phyloP scores from a whole-genome alignment of 2,888 invertebrate species.

The Amphipoea oculea region DNA sequence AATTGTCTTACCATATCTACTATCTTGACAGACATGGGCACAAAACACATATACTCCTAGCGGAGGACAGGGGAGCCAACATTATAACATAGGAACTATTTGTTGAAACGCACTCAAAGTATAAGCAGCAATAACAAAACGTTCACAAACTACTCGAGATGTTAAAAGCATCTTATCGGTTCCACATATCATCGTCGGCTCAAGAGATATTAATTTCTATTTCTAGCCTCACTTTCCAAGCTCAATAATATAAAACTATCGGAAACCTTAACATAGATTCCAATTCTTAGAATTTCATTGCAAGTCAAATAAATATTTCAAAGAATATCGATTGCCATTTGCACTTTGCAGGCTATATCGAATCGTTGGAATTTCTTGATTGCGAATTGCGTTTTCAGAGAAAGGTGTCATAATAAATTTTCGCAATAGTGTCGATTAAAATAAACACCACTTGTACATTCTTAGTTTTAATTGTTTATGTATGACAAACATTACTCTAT shows the following conservation, averaged over 20 bases:
- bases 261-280: slow-evolving; percentile 11
- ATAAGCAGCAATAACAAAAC: not conserved
- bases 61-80: too few species aligned
- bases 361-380: slow-evolving; percentile 34
- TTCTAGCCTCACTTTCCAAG: not conserved
- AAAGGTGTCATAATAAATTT: slow-evolving; percentile 29
- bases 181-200: too few species aligned
- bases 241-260: not conserved
- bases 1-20: too few species aligned
- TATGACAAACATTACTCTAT: slow-evolving; percentile 10
- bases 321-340: slow-evolving; percentile 31
- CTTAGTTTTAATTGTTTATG: slow-evolving; percentile 22
- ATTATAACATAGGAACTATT: too few species aligned
- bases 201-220: not conserved
- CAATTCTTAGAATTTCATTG: slow-evolving; percentile 15
- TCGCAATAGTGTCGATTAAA: slow-evolving; percentile 2
- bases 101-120: too few species aligned
- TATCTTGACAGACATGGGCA: too few species aligned
- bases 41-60: too few species aligned
- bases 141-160: not conserved
- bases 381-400: slow-evolving; percentile 21
- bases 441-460: not conserved
- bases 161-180: not conserved
- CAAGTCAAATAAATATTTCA: slow-evolving; percentile 17
- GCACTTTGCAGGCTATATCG: slow-evolving; percentile 6